phyloP scores from a whole-genome alignment of 2,797 vertebrate species.

The Enteromius mattozi region DNA sequence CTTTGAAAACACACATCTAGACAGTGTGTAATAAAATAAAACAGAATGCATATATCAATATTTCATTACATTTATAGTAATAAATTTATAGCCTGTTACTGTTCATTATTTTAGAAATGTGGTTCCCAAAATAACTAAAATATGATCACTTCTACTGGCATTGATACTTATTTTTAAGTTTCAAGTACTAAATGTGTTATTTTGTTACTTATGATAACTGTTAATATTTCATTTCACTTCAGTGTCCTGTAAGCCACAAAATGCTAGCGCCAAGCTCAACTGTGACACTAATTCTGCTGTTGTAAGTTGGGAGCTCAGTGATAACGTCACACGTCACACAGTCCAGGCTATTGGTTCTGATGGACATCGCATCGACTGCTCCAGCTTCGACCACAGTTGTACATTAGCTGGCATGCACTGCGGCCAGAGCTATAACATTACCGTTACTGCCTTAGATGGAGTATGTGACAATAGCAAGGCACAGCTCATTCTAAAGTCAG shows the following conservation, averaged over 20 bases:
- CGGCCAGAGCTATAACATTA: constrained; percentile 58
- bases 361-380: constrained; percentile 45
- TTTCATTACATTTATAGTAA: not conserved
- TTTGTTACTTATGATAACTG: not conserved
- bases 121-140: not conserved
- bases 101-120: not conserved
- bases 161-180: not conserved
- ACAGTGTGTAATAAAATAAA: not conserved
- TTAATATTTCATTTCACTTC: not conserved
- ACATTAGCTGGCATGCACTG: constrained; percentile 50
- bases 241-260: constrained; percentile 60
- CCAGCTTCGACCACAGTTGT: constrained; percentile 41
- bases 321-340: constrained; percentile 23
- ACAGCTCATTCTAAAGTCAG: constrained; percentile 40
- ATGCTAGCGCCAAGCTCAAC: constrained; percentile 35
- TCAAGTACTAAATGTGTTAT: not conserved
- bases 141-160: not conserved
- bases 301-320: constrained; percentile 53
- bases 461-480: constrained; percentile 48
- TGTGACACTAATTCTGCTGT: constrained; percentile 52
- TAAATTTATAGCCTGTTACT: not conserved
- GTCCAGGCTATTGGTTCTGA: constrained; percentile 47
- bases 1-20: not conserved
- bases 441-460: constrained; percentile 31
- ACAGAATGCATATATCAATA: not conserved